Conservation (phyloP, 2,888 invertebrate genomes). For the Chelonus formosanus region DNA sequence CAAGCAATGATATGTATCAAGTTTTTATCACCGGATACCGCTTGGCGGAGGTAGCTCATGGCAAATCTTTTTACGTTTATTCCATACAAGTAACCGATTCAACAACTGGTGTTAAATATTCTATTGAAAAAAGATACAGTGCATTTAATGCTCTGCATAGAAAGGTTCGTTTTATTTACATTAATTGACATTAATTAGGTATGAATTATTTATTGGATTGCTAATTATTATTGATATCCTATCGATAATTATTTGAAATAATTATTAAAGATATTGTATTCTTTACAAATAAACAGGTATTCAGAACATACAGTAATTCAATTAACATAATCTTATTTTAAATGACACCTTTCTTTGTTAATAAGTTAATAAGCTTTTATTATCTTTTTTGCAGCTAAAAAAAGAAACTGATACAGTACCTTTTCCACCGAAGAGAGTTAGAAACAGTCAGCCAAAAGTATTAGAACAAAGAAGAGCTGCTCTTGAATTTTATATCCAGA, state of each 20-base stretch:
- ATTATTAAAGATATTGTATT: too few relatives aligned
- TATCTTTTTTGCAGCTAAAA: slow-evolving; percentile 61
- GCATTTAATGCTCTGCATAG: slow-evolving; percentile 70
- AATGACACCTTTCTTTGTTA: too few relatives aligned
- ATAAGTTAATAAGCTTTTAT: too few relatives aligned
- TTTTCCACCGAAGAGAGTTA: slow-evolving; percentile 70
- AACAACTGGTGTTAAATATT: slow-evolving; percentile 59
- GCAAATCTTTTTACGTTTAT: slow-evolving; percentile 66
- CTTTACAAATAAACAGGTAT: too few relatives aligned
- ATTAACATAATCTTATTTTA: too few relatives aligned
- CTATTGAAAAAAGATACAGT: slow-evolving; percentile 68
- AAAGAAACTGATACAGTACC: slow-evolving; percentile 67
- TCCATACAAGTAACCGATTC: slow-evolving; percentile 61
- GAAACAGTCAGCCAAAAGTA: slow-evolving; percentile 69
- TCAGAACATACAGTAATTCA: too few relatives aligned
- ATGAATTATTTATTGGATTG: slow-evolving; percentile 2
- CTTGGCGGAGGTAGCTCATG: slow-evolving; percentile 62
- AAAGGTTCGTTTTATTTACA: slow-evolving; percentile 60
- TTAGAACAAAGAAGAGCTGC: slow-evolving; percentile 68
- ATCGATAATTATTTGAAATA: not conserved
- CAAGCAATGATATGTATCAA: slow-evolving; percentile 61
- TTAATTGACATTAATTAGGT: slow-evolving; percentile 15
- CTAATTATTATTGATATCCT: too few relatives aligned
- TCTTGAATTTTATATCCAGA: slow-evolving; percentile 69
- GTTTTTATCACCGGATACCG: slow-evolving; percentile 63